Evolutionary conservation across 2,113 vertebrate species (phyloP).

Genomic region (Pseudonaja textilis): DNA sequence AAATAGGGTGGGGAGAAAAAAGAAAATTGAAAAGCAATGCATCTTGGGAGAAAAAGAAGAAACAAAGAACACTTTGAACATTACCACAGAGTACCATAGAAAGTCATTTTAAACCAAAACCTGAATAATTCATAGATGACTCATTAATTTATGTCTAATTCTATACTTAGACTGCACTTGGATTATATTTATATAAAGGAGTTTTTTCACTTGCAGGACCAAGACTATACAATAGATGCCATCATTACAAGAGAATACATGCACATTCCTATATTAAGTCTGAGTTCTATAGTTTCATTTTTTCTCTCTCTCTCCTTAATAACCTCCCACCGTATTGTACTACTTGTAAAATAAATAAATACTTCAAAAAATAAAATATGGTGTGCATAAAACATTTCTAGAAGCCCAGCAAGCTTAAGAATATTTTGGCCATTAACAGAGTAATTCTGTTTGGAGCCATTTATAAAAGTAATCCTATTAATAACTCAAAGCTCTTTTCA

Average conservation of each 20-base stretch:
- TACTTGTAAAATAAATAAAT: not conserved
- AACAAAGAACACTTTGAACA: conserved; percentile 39
- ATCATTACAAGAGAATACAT: not conserved
- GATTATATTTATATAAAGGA: not conserved
- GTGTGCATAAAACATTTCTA: not conserved
- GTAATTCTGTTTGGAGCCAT: not conserved
- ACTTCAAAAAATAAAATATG: not conserved
- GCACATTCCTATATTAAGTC: not conserved
- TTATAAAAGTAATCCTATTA: not conserved
- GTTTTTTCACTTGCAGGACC: not conserved
- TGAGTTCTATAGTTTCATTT: not conserved
- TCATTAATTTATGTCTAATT: not conserved
- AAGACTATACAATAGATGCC: not conserved
- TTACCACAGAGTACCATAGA: conserved; percentile 14
- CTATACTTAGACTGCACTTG: not conserved
- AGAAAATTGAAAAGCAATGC: conserved; percentile 46
- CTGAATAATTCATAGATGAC: not conserved
- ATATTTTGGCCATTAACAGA: not conserved
- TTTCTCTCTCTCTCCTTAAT: not conserved
- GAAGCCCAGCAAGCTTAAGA: not conserved
- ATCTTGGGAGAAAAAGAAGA: conserved; percentile 1
- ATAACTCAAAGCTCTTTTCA: not conserved
- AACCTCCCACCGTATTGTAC: not conserved
- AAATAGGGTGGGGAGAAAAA: conserved; percentile 27
- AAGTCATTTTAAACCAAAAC: not conserved